Base-by-base conservation (phyloP, 1,140 invertebrate species). In the Sycophila sp. region DNA sequence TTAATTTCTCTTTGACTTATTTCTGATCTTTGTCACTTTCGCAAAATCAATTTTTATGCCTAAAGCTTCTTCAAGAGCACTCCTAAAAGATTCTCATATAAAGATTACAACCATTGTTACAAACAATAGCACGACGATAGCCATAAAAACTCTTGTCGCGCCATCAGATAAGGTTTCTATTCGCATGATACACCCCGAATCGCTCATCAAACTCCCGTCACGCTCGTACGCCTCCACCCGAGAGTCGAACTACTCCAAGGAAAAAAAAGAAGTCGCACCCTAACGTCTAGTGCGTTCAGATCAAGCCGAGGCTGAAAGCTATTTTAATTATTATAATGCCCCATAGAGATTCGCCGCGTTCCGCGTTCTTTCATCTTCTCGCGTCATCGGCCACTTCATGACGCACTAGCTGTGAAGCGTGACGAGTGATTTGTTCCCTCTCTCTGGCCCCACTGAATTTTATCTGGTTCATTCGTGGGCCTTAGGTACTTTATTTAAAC, bases 391-490 rank as follows among this genome's bases (percentile, higher is more conserved):
- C 34, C 73, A 66, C 77, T 78, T 42, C 47, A 71, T 49, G 73
- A 73, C 47, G 67, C 77, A 78, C 51, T 69, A 71, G 73, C 75
- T 77, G 77, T 78, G 69, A 76, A 75, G 73, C 73, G 71, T 70
- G 42, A 69, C 68, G 71, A 51, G 58, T 47, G 32, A 19, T 28
- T 24, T 2, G 19, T 17, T 10, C 17, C 13, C 42, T 47, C 34
- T 36, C 22, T 40, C 63, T 53, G n/a, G 19, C 22, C 56, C 34
- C 36, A 26, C 13, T 26, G 42, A 75, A 75, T 74, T 73, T 67
- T 72, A 73, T 69, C 74, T 71, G 13, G 11, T 51, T 11, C 22
- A 13, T 51, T 51, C 22, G 24, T 22, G 22, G 22, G 49, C 49
- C 11, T n/a, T n/a, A n/a, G 11, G 40, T 42, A 13, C 17, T 42